Evolutionary conservation across 2,797 vertebrate genomes (phyloP), one percentile per base, ranked within the genome.

Genomic region (Salmo trutta): DNA sequence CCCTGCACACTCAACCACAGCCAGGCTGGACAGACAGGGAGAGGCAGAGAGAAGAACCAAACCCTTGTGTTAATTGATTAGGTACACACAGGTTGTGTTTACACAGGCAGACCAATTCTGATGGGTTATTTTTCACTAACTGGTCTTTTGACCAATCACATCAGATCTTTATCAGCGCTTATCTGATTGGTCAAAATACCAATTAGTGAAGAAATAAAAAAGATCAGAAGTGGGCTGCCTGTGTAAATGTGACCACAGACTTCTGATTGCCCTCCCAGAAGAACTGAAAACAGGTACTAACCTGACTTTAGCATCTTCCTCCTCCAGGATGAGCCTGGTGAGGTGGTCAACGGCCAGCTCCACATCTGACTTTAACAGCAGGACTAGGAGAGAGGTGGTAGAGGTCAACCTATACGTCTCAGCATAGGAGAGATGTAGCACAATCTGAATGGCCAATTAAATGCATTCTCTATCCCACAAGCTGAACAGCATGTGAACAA

Each of bases 281-380:
- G 4, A 67, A 56, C 21, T 41, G n/a, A 21, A 7, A 71, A 75
- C 2, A 3, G 19, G 4, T 41, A 59, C 90, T 90, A 82, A 98
- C 97, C 97, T 95, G 89, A 95, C 95, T 88, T 93, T 89, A 65
- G 90, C 85, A 71, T 98, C 96, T 0, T 95, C 91, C 75, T 98
- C 96, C 2, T 85, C 86, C 82, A 99, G 88, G 83, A 96, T 36
- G 1, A 98, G 93, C 75, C 89, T 93, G 71, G 93, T 94, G 77
- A 99, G 92, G 80, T 98, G 97, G 89, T 96, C 95, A 47, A 96
- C 93, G 29, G 95, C 93, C 77, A 94, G 88, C 77, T 97, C 94
- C 29, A 98, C 79, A 15, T 98, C 94, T 0, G 87, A 82, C 62
- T 93, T 85, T 64, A 86, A 76, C 82, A 99, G 86, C 75, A 99